Conservation (phyloP, 2,888 invertebrate species). For the Hecatera dysodea region DNA sequence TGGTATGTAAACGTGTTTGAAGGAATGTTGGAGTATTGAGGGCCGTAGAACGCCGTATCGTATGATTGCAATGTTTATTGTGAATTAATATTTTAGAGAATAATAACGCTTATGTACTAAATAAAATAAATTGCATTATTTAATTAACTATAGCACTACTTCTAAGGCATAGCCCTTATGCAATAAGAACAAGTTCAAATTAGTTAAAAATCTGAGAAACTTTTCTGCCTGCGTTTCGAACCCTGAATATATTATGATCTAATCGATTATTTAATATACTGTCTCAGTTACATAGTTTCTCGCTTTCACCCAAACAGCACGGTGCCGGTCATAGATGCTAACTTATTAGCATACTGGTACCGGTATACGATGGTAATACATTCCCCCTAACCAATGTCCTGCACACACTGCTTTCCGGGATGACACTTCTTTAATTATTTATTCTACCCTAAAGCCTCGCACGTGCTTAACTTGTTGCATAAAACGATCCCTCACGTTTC, state of each 20-base stretch:
- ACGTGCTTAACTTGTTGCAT: conserved; percentile 68
- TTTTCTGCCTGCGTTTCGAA: background rate
- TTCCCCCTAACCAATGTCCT: conserved; percentile 55
- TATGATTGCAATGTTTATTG: conserved; percentile 45
- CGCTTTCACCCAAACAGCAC: conserved; percentile 72
- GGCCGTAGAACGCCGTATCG: conserved; percentile 44
- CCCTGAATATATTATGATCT: background rate
- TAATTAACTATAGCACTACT: background rate
- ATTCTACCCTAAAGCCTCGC: conserved; percentile 58
- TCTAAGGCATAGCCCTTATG: background rate
- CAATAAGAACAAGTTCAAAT: background rate
- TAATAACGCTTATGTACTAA: conserved; percentile 5
- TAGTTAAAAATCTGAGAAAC: background rate
- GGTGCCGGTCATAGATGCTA: conserved; percentile 66
- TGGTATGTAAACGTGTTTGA: conserved; percentile 68
- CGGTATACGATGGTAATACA: conserved; percentile 55
- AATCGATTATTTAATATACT: conserved; percentile 53
- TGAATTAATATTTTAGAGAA: conserved; percentile 16
- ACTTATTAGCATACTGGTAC: conserved; percentile 74
- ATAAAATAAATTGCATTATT: background rate
- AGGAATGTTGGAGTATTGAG: conserved; percentile 75
- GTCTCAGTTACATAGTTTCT: conserved; percentile 46
- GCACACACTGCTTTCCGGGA: conserved; percentile 49
- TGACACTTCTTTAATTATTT: conserved; percentile 44
- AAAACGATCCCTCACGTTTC: conserved; percentile 64